A percentile compares a stretch with the other conserved stretches of the same genome.
Conservation (phyloP, 2,797 vertebrate species). For the Nannoperca australis region DNA sequence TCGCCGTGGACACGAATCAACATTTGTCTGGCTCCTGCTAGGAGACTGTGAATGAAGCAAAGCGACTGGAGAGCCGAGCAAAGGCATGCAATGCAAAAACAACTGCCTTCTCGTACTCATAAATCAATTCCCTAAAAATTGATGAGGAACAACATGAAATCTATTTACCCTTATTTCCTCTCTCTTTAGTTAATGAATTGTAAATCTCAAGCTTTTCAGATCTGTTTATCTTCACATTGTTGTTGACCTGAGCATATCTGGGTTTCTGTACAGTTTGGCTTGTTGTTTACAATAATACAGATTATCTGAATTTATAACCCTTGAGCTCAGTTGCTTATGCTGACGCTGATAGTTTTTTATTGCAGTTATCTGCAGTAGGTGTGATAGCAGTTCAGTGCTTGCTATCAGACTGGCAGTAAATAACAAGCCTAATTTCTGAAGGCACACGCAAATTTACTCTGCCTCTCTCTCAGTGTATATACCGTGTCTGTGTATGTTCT, state of each 20-base stretch:
- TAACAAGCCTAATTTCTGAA: constrained; percentile 70
- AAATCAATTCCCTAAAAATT: constrained; percentile 65
- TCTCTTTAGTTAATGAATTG: constrained; percentile 63
- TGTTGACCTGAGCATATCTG: constrained; percentile 42
- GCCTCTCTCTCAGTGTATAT: constrained; percentile 31
- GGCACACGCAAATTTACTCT: constrained; percentile 41
- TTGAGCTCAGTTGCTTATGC: constrained; percentile 39
- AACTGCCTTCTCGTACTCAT: constrained; percentile 34
- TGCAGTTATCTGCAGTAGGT: constrained; percentile 61
- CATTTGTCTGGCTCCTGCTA: constrained; percentile 19
- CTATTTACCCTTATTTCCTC: constrained; percentile 60
- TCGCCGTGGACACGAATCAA: constrained; percentile 50
- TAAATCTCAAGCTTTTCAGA: constrained; percentile 51
- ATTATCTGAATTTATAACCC: constrained; percentile 50
- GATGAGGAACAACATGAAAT: constrained; percentile 52
- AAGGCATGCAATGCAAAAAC: constrained; percentile 30
- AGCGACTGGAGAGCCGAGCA: constrained; percentile 24
- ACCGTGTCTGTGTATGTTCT: constrained; percentile 31
- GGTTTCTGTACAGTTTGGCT: constrained; percentile 8
- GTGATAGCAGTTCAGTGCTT: constrained; percentile 53
- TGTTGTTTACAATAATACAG: constrained; percentile 23
- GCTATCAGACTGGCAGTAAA: constrained; percentile 67
- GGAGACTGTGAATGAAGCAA: constrained; percentile 38
- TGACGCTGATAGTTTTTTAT: constrained; percentile 59
- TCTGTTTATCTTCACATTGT: constrained; percentile 40